These are phyloP conservation scores for Sminthopsis crassicaudata DNA, from an alignment of 2,113 vertebrate species.

Conservation along the genomic window DNA sequence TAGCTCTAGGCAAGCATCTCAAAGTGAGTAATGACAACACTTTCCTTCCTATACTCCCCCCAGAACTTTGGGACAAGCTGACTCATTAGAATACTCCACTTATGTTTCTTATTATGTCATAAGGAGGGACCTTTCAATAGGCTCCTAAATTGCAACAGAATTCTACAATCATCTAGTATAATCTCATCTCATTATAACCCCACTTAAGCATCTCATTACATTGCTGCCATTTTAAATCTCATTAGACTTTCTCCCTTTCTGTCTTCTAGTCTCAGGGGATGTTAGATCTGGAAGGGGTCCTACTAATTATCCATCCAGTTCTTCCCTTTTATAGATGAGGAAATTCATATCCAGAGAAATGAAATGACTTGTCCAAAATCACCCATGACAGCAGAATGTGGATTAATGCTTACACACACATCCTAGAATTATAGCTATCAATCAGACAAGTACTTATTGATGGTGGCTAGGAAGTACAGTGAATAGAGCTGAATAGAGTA, in stretches of 20 bases:
- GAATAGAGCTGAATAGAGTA: no score
- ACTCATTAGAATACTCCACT: not conserved
- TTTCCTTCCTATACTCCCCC: not conserved
- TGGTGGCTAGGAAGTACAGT: not conserved
- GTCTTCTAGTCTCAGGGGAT: not conserved
- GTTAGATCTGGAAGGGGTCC: not conserved
- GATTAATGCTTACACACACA: not conserved
- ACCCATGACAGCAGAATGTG: not conserved
- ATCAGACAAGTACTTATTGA: not conserved
- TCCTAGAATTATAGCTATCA: not conserved
- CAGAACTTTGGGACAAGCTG: not conserved
- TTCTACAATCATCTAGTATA: not conserved
- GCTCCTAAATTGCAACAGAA: not conserved
- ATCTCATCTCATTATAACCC: not conserved
- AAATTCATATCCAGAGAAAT: not conserved
- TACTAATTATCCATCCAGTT: not conserved
- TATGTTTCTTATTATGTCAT: not conserved
- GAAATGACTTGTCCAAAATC: not conserved
- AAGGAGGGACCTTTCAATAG: slow-evolving; percentile 30
- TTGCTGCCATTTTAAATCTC: not conserved
- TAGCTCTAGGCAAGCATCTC: not conserved
- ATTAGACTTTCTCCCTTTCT: not conserved
- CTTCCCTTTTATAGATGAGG: not conserved
- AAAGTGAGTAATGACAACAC: not conserved
- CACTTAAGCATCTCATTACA: not conserved